Percentiles rank a stretch among this genome's conserved stretches.
phyloP scores from a whole-genome alignment of 2,113 vertebrate species.

The Silurus glanis region DNA sequence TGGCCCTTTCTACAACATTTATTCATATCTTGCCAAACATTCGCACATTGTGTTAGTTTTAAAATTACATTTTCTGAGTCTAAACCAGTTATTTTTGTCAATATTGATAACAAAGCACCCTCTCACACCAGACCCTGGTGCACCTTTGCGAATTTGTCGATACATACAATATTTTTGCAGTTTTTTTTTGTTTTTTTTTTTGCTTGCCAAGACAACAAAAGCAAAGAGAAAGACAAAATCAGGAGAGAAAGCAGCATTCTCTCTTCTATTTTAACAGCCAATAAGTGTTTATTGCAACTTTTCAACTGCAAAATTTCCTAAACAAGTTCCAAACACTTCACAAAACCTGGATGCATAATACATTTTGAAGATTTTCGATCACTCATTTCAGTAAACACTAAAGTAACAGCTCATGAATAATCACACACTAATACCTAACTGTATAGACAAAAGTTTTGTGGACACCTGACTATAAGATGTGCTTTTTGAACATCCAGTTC shows the following conservation, averaged over 20 bases:
- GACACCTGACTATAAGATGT: too few species aligned
- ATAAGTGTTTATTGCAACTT: conserved; percentile 59
- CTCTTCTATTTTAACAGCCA: conserved; percentile 69
- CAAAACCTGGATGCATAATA: neutral
- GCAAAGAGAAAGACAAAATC: conserved; percentile 58
- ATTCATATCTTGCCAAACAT: neutral
- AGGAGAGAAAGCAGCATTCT: conserved; percentile 54
- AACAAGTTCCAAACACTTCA: neutral
- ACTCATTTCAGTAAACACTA: too few species aligned
- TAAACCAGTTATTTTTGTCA: conserved; percentile 9
- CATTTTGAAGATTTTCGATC: neutral
- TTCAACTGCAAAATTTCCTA: conserved; percentile 58
- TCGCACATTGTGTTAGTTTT: neutral
- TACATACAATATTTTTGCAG: conserved; percentile 60
- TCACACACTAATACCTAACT: too few species aligned
- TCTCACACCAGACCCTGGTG: conserved; percentile 64
- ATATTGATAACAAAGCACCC: conserved; percentile 40
- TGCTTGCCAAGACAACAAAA: conserved; percentile 70
- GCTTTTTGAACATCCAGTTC: too few species aligned
- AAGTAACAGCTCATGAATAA: too few species aligned
- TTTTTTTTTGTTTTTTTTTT: conserved; percentile 68
- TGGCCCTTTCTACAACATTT: neutral
- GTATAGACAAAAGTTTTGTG: too few species aligned
- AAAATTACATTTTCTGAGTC: neutral
- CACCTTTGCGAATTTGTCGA: conserved; percentile 64